phyloP scores from a whole-genome alignment of 92 coral and sea anemone species.

The Scolanthus callimorphus region DNA sequence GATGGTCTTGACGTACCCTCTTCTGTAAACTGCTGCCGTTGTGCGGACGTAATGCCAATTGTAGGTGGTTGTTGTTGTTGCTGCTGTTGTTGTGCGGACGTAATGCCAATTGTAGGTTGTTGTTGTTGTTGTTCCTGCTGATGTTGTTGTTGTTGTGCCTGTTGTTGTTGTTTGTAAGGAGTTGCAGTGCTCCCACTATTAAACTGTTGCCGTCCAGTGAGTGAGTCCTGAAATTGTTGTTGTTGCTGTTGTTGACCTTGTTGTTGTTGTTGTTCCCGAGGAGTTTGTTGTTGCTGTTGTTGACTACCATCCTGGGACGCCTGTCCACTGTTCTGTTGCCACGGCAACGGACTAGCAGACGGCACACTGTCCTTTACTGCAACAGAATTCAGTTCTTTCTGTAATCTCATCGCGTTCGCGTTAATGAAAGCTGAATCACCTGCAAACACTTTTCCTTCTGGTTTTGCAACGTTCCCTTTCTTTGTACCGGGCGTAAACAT shows the following conservation, averaged over 20 bases:
- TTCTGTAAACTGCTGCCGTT: constrained; percentile 7
- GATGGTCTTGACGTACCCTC: too few species aligned
- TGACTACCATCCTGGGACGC: too few species aligned
- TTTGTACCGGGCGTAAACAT: too few species aligned
- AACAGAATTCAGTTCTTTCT: too few species aligned
- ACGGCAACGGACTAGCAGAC: neutral
- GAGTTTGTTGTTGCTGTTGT: neutral
- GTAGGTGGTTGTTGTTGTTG: constrained; percentile 3
- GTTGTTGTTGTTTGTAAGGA: neutral
- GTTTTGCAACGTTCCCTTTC: too few species aligned
- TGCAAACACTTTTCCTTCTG: too few species aligned
- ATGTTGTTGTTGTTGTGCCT: constrained; percentile 14
- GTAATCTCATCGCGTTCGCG: too few species aligned
- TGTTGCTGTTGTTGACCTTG: neutral
- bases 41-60: neutral
- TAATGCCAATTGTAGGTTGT: neutral
- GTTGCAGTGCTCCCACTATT: too few species aligned
- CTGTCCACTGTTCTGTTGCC: neutral
- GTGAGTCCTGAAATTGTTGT: too few species aligned
- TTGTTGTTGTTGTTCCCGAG: constrained; percentile 1
- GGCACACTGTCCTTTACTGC: too few species aligned
- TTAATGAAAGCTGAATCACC: too few species aligned
- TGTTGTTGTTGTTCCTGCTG: neutral
- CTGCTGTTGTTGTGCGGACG: constrained; percentile 1
- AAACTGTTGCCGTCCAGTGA: neutral